A percentile compares a stretch with the other conserved stretches of the same genome.
Evolutionary conservation across 1,140 invertebrate genomes (phyloP).

Genomic region (Coenobita brevimanus): DNA sequence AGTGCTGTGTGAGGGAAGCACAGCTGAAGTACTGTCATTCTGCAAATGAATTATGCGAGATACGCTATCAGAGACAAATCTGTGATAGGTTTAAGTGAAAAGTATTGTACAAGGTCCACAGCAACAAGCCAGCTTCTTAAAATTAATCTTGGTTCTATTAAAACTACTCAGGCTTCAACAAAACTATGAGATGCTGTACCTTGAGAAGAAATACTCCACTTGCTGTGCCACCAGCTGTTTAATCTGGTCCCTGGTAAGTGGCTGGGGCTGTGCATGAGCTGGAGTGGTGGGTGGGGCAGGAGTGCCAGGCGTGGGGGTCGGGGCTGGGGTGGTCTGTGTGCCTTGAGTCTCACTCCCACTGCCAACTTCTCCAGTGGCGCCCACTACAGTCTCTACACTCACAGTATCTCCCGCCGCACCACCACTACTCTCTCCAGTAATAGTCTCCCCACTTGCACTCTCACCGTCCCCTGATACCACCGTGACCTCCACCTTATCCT

Average conservation of each 20-base stretch:
- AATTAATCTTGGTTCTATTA: too few relatives aligned
- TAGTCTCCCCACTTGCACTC: background rate
- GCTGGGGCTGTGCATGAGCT: slow-evolving; percentile 73
- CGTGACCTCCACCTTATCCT: too few relatives aligned
- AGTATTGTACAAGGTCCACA: too few relatives aligned
- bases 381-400: background rate
- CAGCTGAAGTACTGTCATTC: too few relatives aligned
- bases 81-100: too few relatives aligned
- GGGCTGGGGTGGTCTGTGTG: slow-evolving; percentile 43
- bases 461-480: too few relatives aligned
- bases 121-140: too few relatives aligned
- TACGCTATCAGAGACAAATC: too few relatives aligned
- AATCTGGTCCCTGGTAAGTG: slow-evolving; percentile 80
- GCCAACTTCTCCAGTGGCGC: background rate
- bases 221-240: slow-evolving; percentile 87
- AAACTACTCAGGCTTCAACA: too few relatives aligned
- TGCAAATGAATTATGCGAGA: too few relatives aligned
- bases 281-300: slow-evolving; percentile 74
- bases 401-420: background rate
- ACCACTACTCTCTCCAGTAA: background rate
- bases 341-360: slow-evolving; percentile 37
- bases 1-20: too few relatives aligned
- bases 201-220: slow-evolving; percentile 93
- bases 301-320: slow-evolving; percentile 71
- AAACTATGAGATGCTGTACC: slow-evolving; percentile 76